Evolutionary conservation across 2,888 invertebrate species (phyloP).

Genomic region (Agrypnus murinus): DNA sequence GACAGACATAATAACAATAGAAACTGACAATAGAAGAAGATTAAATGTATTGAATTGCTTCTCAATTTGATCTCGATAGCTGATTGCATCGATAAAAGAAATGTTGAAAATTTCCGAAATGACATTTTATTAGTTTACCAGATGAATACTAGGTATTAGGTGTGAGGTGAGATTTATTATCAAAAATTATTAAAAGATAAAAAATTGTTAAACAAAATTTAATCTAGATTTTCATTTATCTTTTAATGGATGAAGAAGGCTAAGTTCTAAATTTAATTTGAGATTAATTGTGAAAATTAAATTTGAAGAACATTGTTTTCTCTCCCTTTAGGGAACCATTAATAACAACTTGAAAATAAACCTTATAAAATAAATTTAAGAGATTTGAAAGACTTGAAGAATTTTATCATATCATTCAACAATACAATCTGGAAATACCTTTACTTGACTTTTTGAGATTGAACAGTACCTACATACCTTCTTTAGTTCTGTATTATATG

Average conservation of each 20-base stretch:
- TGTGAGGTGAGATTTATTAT: background rate
- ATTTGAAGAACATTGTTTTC: constrained; percentile 18
- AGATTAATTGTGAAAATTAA: constrained; percentile 14
- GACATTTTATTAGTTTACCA: constrained; percentile 33
- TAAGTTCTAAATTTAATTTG: constrained; percentile 16
- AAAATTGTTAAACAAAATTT: constrained; percentile 5
- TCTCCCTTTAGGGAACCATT: too few species aligned
- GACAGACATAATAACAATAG: constrained; percentile 44
- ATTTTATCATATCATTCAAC: background rate
- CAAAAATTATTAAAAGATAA: background rate
- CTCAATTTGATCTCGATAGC: constrained; percentile 48
- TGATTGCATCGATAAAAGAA: constrained; percentile 48
- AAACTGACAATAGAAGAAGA: constrained; percentile 41
- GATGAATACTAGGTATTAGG: background rate
- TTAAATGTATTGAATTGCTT: constrained; percentile 48
- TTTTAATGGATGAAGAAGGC: background rate
- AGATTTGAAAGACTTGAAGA: background rate
- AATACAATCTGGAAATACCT: background rate
- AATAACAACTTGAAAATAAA: too few species aligned
- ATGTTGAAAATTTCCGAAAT: constrained; percentile 37
- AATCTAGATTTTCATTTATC: constrained; percentile 28
- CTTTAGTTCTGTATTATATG: too few species aligned
- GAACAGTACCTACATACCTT: too few species aligned
- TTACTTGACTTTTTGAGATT: too few species aligned
- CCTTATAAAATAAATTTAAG: too few species aligned